Evolutionary conservation across 1,140 invertebrate genomes (phyloP).

Genomic region (Metopolophium dirhodum): DNA sequence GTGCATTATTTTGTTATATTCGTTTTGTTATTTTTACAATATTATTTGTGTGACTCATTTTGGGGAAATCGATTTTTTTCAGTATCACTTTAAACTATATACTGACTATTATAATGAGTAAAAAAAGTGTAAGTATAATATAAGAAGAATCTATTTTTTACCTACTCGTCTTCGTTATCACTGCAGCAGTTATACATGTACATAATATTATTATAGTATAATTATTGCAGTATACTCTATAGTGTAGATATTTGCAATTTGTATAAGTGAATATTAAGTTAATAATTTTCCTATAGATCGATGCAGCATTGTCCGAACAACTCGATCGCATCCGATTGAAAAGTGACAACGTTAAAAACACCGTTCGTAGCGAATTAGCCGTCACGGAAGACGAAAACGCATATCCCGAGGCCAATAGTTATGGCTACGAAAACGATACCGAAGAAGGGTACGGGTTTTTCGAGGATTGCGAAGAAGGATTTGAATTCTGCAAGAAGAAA

Average conservation of each 20-base stretch:
- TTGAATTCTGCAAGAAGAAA: background rate
- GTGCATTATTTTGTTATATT: background rate
- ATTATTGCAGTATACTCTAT: background rate
- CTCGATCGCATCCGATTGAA: background rate
- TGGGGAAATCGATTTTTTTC: background rate
- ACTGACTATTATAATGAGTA: background rate
- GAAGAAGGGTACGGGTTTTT: background rate
- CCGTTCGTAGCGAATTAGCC: background rate
- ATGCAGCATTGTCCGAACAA: background rate
- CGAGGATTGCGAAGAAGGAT: constrained; percentile 6
- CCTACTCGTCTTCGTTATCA: background rate
- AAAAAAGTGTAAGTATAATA: background rate
- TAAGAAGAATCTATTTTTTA: background rate
- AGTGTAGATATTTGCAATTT: too few relatives aligned
- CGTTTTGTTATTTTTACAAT: background rate
- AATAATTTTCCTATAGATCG: background rate
- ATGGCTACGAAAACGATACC: background rate
- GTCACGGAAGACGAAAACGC: background rate
- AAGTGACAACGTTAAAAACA: background rate
- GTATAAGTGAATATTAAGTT: background rate
- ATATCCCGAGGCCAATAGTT: background rate
- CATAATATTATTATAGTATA: background rate
- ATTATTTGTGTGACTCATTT: background rate
- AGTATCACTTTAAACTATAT: background rate
- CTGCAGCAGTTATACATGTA: background rate